Conservation (phyloP, 1,140 invertebrate genomes). For the Alviniconcha marisindica region DNA sequence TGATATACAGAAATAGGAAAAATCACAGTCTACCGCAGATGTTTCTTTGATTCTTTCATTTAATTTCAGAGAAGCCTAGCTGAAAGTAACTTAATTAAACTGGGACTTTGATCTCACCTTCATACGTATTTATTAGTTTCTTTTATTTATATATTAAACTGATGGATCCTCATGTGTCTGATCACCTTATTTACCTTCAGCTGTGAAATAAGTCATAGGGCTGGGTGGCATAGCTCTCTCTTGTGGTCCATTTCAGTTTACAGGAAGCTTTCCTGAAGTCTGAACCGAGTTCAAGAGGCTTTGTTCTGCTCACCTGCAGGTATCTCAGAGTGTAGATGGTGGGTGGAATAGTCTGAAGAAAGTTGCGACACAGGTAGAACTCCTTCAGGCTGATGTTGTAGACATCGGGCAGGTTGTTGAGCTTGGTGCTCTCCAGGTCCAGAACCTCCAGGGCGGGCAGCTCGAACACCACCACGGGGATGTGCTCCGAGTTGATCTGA, state of each 20-base stretch:
- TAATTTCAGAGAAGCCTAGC: neutral
- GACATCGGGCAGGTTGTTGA: conserved; percentile 73
- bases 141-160: no score
- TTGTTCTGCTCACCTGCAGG: conserved; percentile 54
- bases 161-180: no score
- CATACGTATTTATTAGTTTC: no score
- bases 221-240: no score
- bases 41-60: neutral
- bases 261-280: no score
- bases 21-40: neutral
- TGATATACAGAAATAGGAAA: neutral
- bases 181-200: no score
- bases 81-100: neutral
- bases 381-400: conserved; percentile 66
- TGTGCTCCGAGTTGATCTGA: conserved; percentile 75
- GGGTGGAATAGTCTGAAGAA: conserved; percentile 67
- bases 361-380: conserved; percentile 72
- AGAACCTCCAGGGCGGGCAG: conserved; percentile 69
- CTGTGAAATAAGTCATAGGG: no score
- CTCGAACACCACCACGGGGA: conserved; percentile 75
- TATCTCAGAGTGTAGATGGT: conserved; percentile 63
- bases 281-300: no score
- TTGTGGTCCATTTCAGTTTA: no score
- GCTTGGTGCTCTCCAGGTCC: conserved; percentile 73
- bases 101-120: no score